Base-by-base conservation (phyloP, 2,888 invertebrate genomes). In the Epistrophe eligans region DNA sequence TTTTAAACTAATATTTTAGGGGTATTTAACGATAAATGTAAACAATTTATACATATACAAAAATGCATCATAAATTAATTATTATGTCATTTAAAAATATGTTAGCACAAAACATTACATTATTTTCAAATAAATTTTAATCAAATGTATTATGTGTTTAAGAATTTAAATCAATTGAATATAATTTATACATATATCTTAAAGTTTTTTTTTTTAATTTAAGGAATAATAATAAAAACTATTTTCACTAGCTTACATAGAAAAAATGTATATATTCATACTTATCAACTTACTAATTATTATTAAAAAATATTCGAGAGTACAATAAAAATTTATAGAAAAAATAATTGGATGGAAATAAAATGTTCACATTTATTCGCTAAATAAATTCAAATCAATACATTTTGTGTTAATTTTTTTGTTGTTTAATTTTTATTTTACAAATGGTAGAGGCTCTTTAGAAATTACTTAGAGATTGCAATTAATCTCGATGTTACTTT, bases 381-480 rank as follows among this genome's bases (percentile, higher is more conserved):
- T 87, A 83, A 87, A 87, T 76, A 76, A 73, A 35, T 64, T 81
- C n/a, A 70, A 74, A 60, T 58, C 77, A 70, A 70, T 77, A 77
- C 57, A 55, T 66, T 79, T 71, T 77, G 17, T 66, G 72, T 67
- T 72, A 55, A 35, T 72, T 43, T 52, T 67, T 43, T 45, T 79
- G 57, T 58, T 77, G 40, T 74, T 74, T 43, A 55, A 48, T 77
- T 84, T 79, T 50, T 52, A 76, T 81, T 84, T 89, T 84, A 89
- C 89, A 89, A 89, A 89, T 90, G 90, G 90, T 88, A 90, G 90
- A 89, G 90, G 90, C 89, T 90, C 90, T 90, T 90, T 89, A 84
- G 88, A 88, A 81, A 84, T 82, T 84, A 89, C 72, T 77, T 74
- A 52, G 79, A 83, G 45, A 79, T 80, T 72, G 87, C 77, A 77